Conservation (phyloP, 2,113 vertebrate genomes). For the Chionomys nivalis region DNA sequence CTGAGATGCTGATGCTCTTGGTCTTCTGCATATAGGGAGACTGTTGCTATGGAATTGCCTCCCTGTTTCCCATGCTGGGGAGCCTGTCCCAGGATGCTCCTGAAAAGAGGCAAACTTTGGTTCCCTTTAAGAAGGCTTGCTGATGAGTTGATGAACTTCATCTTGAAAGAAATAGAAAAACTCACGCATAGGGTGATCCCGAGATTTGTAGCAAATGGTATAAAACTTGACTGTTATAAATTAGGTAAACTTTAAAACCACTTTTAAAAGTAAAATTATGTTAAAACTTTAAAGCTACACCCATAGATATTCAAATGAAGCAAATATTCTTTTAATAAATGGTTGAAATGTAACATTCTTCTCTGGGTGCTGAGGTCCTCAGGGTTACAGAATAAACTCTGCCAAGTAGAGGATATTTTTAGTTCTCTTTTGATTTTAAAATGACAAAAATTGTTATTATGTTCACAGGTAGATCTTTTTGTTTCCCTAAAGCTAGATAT, state of each 20-base stretch:
- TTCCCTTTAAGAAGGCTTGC: neutral
- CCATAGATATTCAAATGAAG: neutral
- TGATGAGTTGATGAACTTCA: neutral
- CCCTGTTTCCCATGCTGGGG: no score
- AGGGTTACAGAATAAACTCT: neutral
- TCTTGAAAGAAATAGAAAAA: neutral
- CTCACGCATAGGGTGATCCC: rapidly evolving
- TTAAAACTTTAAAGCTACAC: neutral
- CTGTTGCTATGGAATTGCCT: neutral
- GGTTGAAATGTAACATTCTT: neutral
- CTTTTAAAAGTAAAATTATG: conserved; percentile 13
- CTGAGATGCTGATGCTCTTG: neutral
- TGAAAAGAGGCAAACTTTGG: no score
- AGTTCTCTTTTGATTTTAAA: neutral
- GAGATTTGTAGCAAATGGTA: neutral
- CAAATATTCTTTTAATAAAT: neutral
- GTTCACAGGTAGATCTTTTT: neutral
- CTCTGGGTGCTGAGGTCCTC: no score
- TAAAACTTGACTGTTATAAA: neutral
- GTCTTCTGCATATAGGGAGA: neutral
- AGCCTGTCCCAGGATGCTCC: neutral
- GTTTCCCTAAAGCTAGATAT: neutral
- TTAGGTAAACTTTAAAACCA: neutral
- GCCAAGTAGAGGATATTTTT: neutral
- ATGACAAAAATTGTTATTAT: neutral